These are phyloP conservation scores for Phaenicophaeus curvirostris DNA, from an alignment of 2,797 vertebrate genomes.

Conservation along the genomic window DNA sequence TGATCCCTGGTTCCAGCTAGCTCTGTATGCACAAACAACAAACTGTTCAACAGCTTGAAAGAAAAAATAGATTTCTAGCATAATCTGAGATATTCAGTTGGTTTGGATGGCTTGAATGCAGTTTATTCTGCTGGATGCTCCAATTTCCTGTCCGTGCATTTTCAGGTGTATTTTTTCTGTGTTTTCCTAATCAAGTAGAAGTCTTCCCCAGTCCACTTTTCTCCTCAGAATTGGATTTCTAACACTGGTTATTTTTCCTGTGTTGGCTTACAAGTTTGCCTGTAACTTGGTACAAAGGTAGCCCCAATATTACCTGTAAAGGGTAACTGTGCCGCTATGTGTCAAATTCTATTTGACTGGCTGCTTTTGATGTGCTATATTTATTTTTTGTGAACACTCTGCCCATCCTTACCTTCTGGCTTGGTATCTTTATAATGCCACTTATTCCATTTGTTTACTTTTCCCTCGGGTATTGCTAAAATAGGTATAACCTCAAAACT, in stretches of 20 bases:
- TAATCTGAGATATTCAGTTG: neutral
- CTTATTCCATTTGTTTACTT: neutral
- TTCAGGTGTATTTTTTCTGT: neutral
- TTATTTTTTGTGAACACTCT: slow-evolving; percentile 10
- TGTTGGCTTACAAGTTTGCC: neutral
- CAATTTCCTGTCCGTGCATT: neutral
- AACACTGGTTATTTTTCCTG: neutral
- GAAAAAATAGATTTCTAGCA: neutral
- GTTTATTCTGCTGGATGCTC: neutral
- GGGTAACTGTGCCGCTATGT: neutral
- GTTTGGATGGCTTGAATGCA: neutral
- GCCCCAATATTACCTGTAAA: neutral
- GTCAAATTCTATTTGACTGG: neutral
- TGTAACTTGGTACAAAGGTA: neutral
- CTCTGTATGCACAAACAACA: neutral
- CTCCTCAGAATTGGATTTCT: neutral
- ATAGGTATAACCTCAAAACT: slow-evolving; percentile 12
- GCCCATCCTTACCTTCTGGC: slow-evolving; percentile 5
- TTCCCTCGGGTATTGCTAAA: slow-evolving; percentile 14
- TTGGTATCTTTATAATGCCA: neutral
- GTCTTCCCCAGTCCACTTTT: neutral
- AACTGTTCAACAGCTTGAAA: neutral
- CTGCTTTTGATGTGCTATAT: slow-evolving; percentile 31
- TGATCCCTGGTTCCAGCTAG: neutral
- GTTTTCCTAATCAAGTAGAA: neutral